These are phyloP conservation scores for Panagrolaimus sp. DNA, from an alignment of 1,140 invertebrate species.

Conservation along the genomic window DNA sequence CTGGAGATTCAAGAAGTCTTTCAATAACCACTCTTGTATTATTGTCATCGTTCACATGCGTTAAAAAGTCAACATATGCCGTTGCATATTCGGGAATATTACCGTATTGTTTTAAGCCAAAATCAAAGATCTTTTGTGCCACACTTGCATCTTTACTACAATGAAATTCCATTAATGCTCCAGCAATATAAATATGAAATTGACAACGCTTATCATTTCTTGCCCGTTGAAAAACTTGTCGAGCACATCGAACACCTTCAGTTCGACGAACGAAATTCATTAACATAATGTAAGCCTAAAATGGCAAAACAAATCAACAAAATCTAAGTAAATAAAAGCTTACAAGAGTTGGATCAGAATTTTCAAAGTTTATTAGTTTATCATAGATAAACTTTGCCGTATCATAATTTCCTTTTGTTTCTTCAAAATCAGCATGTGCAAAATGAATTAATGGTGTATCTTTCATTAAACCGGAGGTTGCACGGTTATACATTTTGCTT, in stretches of 20 bases:
- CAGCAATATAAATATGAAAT: conserved; percentile 90
- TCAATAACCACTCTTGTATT: conserved; percentile 96
- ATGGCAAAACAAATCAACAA: neutral
- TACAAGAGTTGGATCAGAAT: conserved; percentile 89
- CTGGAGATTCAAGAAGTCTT: conserved; percentile 70
- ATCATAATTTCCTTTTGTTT: conserved; percentile 87
- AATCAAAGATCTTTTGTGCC: conserved; percentile 93
- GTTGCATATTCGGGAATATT: conserved; percentile 88
- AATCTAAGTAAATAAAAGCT: conserved; percentile 54
- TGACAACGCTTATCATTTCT: conserved; percentile 78
- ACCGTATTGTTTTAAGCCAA: conserved; percentile 91
- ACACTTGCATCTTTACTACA: conserved; percentile 98
- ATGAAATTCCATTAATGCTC: conserved; percentile 97
- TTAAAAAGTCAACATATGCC: conserved; percentile 92
- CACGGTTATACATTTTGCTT: conserved; percentile 76
- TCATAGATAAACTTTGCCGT: conserved; percentile 96
- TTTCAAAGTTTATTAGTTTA: conserved; percentile 76
- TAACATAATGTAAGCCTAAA: conserved; percentile 85
- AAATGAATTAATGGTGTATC: conserved; percentile 91
- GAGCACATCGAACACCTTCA: conserved; percentile 91
- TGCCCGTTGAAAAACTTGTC: conserved; percentile 87
- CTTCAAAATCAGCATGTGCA: conserved; percentile 97
- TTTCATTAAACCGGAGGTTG: conserved; percentile 73
- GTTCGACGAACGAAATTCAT: conserved; percentile 96
- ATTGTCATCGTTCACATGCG: conserved; percentile 96